Percentiles rank a stretch among this genome's conserved stretches.
Evolutionary conservation across 92 coral and sea anemone genomes (phyloP).

Genomic region (Phenganax marumi): DNA sequence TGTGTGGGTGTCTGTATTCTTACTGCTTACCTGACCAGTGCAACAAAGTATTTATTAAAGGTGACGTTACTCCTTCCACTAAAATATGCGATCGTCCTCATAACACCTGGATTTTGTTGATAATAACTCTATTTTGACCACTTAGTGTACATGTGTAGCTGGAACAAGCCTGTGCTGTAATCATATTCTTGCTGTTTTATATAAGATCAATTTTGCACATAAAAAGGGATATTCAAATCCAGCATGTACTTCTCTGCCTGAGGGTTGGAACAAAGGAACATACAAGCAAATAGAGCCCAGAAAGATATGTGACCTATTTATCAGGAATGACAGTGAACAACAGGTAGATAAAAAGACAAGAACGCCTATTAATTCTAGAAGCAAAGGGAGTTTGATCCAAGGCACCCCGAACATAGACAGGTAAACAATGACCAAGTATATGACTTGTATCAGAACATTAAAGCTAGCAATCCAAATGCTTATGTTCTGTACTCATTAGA

Average conservation of each 20-base stretch:
- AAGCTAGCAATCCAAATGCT: no score
- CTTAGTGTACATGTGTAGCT: constrained; percentile 54
- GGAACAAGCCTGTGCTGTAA: constrained; percentile 57
- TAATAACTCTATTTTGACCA: neutral
- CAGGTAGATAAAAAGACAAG: no score
- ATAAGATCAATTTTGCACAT: constrained; percentile 37
- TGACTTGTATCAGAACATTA: no score
- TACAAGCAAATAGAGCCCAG: neutral
- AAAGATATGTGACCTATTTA: no score
- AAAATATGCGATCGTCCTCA: constrained; percentile 36
- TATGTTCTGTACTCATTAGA: no score
- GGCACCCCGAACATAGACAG: no score
- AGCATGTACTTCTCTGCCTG: neutral
- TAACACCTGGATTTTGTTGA: constrained; percentile 34
- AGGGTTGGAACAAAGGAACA: neutral
- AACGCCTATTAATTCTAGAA: no score
- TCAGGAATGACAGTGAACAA: no score
- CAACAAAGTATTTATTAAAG: neutral
- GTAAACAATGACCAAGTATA: no score
- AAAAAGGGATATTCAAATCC: neutral
- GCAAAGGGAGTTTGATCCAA: no score
- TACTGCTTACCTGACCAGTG: no score
- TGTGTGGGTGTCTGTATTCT: no score
- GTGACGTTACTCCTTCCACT: constrained; percentile 38
- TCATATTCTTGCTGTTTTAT: constrained; percentile 55